These are phyloP conservation scores for Spermophilus dauricus DNA, from an alignment of 2,113 vertebrate species.

Conservation along the genomic window DNA sequence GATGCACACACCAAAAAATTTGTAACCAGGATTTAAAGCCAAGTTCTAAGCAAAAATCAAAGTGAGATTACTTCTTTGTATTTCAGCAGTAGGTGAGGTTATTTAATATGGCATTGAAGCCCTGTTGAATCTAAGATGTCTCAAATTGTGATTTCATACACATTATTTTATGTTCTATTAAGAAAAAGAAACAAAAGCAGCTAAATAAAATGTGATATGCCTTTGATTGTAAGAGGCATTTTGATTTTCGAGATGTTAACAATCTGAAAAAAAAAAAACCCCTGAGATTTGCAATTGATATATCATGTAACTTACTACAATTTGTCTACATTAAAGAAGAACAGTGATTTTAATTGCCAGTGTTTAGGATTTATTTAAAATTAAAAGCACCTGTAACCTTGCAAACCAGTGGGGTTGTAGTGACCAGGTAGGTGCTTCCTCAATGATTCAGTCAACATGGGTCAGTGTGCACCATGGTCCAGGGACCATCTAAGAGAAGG, in stretches of 20 bases:
- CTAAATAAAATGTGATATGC: not conserved
- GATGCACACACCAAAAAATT: not conserved
- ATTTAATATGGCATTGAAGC: not conserved
- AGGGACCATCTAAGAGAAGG: not conserved
- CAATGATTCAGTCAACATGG: too few species aligned
- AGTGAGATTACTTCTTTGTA: not conserved
- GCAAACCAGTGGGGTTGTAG: not conserved
- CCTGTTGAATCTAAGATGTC: not conserved
- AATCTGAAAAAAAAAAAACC: not conserved
- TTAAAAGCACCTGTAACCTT: not conserved
- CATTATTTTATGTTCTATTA: not conserved
- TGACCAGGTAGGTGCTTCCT: not conserved
- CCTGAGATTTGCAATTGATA: not conserved
- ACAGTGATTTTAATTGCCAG: not conserved
- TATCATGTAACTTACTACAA: not conserved
- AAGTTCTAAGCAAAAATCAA: not conserved
- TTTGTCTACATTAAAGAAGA: not conserved
- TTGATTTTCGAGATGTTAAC: not conserved
- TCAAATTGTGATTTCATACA: not conserved
- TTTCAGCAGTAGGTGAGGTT: not conserved
- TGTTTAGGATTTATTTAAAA: not conserved
- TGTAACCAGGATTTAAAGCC: too few species aligned
- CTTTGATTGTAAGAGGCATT: not conserved
- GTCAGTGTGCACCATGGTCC: too few species aligned
- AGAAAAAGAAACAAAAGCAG: too few species aligned